These are phyloP conservation scores for Edolisoma coerulescens DNA, from an alignment of 2,113 vertebrate genomes.

Conservation along the genomic window DNA sequence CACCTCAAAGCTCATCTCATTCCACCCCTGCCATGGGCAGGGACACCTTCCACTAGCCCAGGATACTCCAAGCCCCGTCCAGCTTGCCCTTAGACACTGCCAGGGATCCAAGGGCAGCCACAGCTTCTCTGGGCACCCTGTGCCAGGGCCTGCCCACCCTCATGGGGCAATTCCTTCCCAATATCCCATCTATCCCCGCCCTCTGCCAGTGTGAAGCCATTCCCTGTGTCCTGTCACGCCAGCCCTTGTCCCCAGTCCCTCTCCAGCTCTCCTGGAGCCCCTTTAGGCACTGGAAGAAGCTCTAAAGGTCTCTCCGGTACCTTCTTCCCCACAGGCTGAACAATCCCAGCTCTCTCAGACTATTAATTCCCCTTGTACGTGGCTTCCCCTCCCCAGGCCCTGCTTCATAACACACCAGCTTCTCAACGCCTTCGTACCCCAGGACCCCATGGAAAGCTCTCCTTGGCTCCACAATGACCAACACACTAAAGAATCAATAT, in stretches of 20 bases:
- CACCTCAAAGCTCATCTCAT: not conserved
- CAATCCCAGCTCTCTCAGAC: not conserved
- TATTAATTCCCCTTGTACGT: not conserved
- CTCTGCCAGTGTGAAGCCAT: not conserved
- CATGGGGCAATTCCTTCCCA: fast-evolving
- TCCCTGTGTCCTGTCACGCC: not conserved
- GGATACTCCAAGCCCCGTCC: fast-evolving
- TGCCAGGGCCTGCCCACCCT: fast-evolving
- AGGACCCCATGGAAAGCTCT: not conserved
- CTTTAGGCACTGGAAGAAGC: not conserved
- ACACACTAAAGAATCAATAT: fast-evolving
- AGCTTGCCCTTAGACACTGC: fast-evolving
- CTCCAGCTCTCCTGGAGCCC: not conserved
- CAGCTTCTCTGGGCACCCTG: not conserved
- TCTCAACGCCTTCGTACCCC: fast-evolving
- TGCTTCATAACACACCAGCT: not conserved
- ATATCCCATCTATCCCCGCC: fast-evolving
- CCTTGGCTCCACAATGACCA: not conserved
- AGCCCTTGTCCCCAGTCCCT: fast-evolving
- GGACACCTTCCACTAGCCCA: fast-evolving
- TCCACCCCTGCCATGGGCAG: not conserved
- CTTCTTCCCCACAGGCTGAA: not conserved
- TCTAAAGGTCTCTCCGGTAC: not conserved
- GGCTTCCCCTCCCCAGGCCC: not conserved
- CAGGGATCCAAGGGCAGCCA: not conserved